Conservation (phyloP, 1,140 invertebrate genomes). For the Elysia chlorotica region DNA sequence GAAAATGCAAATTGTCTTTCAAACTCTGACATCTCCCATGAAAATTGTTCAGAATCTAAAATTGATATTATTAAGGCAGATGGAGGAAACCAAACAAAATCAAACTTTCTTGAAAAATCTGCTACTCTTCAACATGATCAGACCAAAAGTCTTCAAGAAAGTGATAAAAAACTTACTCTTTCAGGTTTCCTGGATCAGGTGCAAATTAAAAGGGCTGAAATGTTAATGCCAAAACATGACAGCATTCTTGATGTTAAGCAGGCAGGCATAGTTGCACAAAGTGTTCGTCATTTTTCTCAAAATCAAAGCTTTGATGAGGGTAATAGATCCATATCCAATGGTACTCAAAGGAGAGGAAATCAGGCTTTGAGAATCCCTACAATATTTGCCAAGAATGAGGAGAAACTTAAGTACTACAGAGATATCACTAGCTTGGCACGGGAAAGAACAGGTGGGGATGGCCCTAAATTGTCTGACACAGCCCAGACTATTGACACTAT, state of each 20-base stretch:
- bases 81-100: too few species aligned
- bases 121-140: too few species aligned
- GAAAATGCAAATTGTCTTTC: too few species aligned
- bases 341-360: too few species aligned
- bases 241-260: conserved; percentile 45
- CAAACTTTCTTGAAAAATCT: too few species aligned
- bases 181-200: neutral
- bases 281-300: conserved; percentile 37
- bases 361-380: conserved; percentile 50
- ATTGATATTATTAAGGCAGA: too few species aligned
- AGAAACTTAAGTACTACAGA: conserved; percentile 24
- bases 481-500: neutral
- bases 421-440: conserved; percentile 20
- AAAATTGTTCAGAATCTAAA: too few species aligned
- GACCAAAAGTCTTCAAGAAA: neutral
- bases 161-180: neutral
- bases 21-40: too few species aligned
- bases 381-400: conserved; percentile 43
- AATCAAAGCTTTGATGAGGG: too few species aligned
- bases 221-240: conserved; percentile 40
- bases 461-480: too few species aligned
- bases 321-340: too few species aligned
- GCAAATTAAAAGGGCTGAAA: conserved; percentile 42
- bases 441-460: neutral
- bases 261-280: conserved; percentile 40